These are phyloP conservation scores for Chelonus insularis DNA, from an alignment of 1,140 invertebrate genomes.

Conservation along the genomic window DNA sequence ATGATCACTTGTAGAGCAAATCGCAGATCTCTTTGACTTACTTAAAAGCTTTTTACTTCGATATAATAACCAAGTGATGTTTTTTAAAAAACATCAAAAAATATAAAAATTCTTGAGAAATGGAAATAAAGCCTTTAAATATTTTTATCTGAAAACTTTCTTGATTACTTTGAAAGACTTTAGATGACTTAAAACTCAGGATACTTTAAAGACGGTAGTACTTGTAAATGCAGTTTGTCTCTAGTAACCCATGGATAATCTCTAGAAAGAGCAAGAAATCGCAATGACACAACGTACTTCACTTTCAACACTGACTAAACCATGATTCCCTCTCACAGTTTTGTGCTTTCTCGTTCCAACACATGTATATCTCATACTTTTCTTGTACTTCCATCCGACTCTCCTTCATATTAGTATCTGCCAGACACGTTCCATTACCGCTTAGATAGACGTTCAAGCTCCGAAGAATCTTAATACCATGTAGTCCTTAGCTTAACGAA, in stretches of 20 bases:
- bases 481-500: conserved; percentile 10
- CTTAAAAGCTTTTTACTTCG: not conserved
- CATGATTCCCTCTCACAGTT: not conserved
- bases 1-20: conserved; percentile 16
- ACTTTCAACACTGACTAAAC: not conserved
- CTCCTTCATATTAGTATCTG: too few relatives aligned
- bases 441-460: conserved; percentile 9
- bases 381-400: too few relatives aligned
- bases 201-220: conserved; percentile 16
- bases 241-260: conserved; percentile 33
- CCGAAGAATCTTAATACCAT: conserved; percentile 18
- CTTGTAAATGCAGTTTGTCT: conserved; percentile 29
- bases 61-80: not conserved
- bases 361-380: too few relatives aligned
- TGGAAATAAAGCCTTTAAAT: too few relatives aligned
- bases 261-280: conserved; percentile 23
- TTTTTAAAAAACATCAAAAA: too few relatives aligned
- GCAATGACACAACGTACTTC: conserved; percentile 17
- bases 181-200: too few relatives aligned
- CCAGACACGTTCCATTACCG: conserved; percentile 23
- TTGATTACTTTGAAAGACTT: too few relatives aligned
- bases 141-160: too few relatives aligned
- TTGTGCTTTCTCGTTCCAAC: not conserved
- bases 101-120: too few relatives aligned
- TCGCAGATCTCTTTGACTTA: not conserved